Evolutionary conservation across 2,797 vertebrate species (phyloP), one percentile per base, ranked within the genome.

Genomic region (Mallotus villosus): DNA sequence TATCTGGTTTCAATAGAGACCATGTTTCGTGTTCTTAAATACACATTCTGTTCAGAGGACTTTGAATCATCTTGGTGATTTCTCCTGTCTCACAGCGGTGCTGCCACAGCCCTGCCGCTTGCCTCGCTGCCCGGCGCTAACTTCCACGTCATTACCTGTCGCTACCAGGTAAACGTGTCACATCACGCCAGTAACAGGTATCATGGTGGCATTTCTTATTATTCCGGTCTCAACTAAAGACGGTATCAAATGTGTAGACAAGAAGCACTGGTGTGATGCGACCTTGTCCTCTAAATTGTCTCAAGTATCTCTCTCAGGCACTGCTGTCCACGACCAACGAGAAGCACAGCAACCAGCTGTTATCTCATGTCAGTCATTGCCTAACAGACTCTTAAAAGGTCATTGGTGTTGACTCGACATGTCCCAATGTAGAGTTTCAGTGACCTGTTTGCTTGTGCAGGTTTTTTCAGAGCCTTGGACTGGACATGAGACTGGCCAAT

Each of bases 401-500:
- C 6, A 32, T 17, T 24, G 17, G 60, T 32, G 60, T 62, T 62
- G 60, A 62, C 27, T 32, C 22, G 24, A 29, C 24, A 17, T 25
- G 60, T 55, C 16, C 51, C 51, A 55, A 17, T 55, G 51, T 55
- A 17, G 14, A 53, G 51, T 55, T n/a, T 19, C 19, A 55, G 51
- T 55, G 51, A 55, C 51, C 51, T 62, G 60, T 29, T 62, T 16
- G 27, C 60, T 27, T 32, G 27, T 62, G 27, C 60, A 62, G 27
- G 6, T 16, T 19, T 62, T 62, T 62, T 62, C 60, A 62, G 25
- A n/a, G 60, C 25, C 27, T 1, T 14, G 24, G 60, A 62, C 25
- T 62, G 60, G 60, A 62, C 51, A 55, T 55, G 51, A n/a, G 51
- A 7, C 51, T 55, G 51, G 27, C 60, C 17, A 62, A 32, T 62